Percentiles rank a stretch among this genome's conserved stretches.
Evolutionary conservation across 2,113 vertebrate species (phyloP).

Genomic region (Psophia crepitans): DNA sequence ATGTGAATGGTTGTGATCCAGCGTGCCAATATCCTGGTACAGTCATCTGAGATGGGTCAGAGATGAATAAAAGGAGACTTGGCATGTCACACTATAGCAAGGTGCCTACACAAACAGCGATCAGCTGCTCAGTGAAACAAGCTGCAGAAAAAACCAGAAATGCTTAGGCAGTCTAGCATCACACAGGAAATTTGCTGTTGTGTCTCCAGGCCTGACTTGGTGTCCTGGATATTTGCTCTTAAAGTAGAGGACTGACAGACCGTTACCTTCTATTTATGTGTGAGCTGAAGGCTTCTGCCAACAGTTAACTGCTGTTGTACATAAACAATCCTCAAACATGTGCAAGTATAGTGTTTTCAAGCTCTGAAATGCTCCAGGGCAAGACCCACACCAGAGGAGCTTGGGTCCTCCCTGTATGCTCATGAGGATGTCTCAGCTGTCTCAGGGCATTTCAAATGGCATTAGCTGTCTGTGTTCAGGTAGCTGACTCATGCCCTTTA

Average conservation of each 20-base stretch:
- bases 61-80: background rate
- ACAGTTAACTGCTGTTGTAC: too few relatives aligned
- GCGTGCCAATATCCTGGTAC: too few relatives aligned
- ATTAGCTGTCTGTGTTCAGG: background rate
- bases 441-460: background rate
- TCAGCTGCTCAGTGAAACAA: background rate
- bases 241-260: too few relatives aligned
- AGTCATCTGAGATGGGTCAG: background rate
- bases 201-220: background rate
- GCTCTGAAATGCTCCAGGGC: background rate
- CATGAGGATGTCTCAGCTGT: background rate
- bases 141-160: background rate
- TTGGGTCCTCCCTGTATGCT: background rate
- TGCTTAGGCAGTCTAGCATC: background rate
- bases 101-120: background rate
- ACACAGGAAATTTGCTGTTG: background rate
- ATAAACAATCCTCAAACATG: background rate
- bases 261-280: too few relatives aligned
- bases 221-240: too few relatives aligned
- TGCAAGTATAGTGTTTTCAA: accelerated
- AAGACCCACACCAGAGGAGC: background rate
- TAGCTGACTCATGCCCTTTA: background rate
- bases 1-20: background rate
- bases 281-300: too few relatives aligned
- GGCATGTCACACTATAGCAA: accelerated